A percentile compares a stretch with the other conserved stretches of the same genome.
Evolutionary conservation across 2,888 invertebrate genomes (phyloP).

Genomic region (Agriopis leucophaearia): DNA sequence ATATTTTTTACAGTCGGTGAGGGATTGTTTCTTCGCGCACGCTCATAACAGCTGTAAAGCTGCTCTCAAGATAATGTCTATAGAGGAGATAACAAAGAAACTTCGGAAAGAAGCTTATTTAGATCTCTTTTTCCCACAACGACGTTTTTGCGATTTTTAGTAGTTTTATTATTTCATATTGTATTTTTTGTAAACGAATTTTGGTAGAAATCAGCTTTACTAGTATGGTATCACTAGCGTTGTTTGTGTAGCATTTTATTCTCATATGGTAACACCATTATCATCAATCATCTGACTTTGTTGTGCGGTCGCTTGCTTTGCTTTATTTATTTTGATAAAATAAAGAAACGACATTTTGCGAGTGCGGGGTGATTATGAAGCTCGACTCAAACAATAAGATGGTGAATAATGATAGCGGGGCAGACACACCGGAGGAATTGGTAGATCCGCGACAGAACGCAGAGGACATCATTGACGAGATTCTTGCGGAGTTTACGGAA

Average conservation of each 20-base stretch:
- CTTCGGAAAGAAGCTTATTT: constrained; percentile 81
- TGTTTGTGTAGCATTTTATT: constrained; percentile 21
- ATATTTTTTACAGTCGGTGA: constrained; percentile 68
- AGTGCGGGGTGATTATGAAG: constrained; percentile 68
- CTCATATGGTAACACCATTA: constrained; percentile 58
- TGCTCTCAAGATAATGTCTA: constrained; percentile 81
- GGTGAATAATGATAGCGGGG: constrained; percentile 77
- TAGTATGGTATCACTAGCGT: constrained; percentile 13
- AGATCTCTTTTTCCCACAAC: constrained; percentile 78
- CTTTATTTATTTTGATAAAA: constrained; percentile 71
- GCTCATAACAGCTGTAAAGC: constrained; percentile 83
- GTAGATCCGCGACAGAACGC: constrained; percentile 80
- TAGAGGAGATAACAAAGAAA: constrained; percentile 79
- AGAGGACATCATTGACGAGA: constrained; percentile 82
- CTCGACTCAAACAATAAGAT: constrained; percentile 83
- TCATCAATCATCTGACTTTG: constrained; percentile 77
- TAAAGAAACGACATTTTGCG: constrained; percentile 64
- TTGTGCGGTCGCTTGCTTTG: constrained; percentile 51
- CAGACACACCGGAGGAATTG: constrained; percentile 77
- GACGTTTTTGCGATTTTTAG: constrained; percentile 64
- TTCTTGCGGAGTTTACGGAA: constrained; percentile 80
- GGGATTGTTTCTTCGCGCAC: constrained; percentile 83
- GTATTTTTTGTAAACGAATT: constrained; percentile 9
- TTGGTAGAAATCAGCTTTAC: constrained; percentile 12
- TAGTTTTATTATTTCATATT: constrained; percentile 33